Base-by-base conservation (phyloP, 2,797 vertebrate species). In the Enteromius afrohamiltoni region DNA sequence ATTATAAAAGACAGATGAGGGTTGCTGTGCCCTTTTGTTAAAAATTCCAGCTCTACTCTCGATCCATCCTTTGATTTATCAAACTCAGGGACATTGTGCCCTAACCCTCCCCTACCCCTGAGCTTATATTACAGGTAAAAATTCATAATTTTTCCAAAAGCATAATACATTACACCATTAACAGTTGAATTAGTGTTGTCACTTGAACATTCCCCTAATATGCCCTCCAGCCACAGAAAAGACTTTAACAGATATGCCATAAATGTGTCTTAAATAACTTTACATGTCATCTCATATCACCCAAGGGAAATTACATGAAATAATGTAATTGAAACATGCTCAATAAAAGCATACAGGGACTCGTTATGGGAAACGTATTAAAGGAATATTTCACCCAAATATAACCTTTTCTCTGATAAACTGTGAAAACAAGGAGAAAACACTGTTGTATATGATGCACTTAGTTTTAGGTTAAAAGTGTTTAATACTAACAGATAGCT, bases 1-100 rank as follows among this genome's bases (percentile, higher is more conserved):
- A 83, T 87, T 80, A 71, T 78, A 51, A 83, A 87, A 83, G 83
- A 87, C 51, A 65, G 53, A 87, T 77, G 70, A 85, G 62, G 47
- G 26, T 8, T 37, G 69, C 64, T 6, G 1, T 74, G 69, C 55
- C 77, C 55, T 85, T 73, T 42, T 55, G 34, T 53, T 16, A 76
- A 80, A 51, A 13, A 75, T n/a, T 55, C 23, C 7, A 26, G 60
- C 55, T 40, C 70, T 76, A 29, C 42, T 74, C 76, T 83, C 1
- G 8, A 62, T 49, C 37, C 5, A 29, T 47, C 55, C n/a, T 34
- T 58, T 49, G n/a, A 82, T 76, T 76, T 37, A 79, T 64, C 73
- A 70, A 79, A 49, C 76, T 74, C 37, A 74, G 23, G 14, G 10
- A 69, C 11, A 64, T 67, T n/a, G 45, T 80, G 62, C 31, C 6